Evolutionary conservation across 2,797 vertebrate genomes (phyloP).

Genomic region (Staurois parvus): DNA sequence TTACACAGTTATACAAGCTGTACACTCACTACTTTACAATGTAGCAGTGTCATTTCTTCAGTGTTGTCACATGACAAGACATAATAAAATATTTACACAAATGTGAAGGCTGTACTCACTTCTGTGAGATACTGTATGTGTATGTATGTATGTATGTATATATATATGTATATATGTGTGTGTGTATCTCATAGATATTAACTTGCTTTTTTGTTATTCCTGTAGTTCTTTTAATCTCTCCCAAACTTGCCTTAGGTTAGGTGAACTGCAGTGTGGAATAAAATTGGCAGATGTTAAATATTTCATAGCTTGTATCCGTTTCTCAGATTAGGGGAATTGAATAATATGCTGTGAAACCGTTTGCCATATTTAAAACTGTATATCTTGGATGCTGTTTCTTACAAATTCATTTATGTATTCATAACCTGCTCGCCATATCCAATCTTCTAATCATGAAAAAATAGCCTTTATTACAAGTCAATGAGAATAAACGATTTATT

Average conservation of each 20-base stretch:
- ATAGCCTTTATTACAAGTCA: background rate
- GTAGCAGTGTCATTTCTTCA: too few relatives aligned
- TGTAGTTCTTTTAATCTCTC: constrained; percentile 2
- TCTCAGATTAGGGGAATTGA: constrained; percentile 3
- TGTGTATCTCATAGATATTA: background rate
- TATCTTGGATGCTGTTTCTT: constrained; percentile 31
- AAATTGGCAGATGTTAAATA: constrained; percentile 40
- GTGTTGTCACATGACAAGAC: too few relatives aligned
- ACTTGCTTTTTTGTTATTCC: background rate
- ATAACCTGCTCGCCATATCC: constrained; percentile 45
- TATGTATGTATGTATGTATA: too few relatives aligned
- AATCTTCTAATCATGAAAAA: background rate
- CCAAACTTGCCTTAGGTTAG: constrained; percentile 4
- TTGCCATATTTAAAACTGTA: constrained; percentile 39
- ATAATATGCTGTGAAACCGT: constrained; percentile 3
- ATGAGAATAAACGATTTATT: too few relatives aligned
- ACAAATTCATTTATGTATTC: constrained; percentile 53
- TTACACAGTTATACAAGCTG: too few relatives aligned
- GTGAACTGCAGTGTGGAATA: constrained; percentile 13
- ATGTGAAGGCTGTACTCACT: too few relatives aligned
- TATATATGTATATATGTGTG: background rate
- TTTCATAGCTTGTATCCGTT: constrained; percentile 27
- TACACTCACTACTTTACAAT: too few relatives aligned
- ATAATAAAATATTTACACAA: too few relatives aligned
- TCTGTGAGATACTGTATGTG: too few relatives aligned